Conservation (phyloP, 30 jellyfish, hydroid and myxozoan genomes). For the Aurelia coerulea region DNA sequence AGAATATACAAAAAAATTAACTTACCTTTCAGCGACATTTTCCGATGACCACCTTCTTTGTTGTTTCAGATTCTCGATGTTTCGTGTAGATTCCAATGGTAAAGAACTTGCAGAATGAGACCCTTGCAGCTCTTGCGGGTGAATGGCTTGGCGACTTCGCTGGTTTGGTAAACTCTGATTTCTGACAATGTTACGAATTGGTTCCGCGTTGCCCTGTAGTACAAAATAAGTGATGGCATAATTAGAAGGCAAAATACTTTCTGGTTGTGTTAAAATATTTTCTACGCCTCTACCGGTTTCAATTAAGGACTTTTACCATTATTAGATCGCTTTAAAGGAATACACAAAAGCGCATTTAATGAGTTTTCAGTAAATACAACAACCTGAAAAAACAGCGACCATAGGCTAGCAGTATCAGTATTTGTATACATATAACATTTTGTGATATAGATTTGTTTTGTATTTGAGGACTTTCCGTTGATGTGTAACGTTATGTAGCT, state of each 20-base stretch:
- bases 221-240: not conserved
- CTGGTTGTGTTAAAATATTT: too few species aligned
- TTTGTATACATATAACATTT: too few species aligned
- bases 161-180: constrained; percentile 60
- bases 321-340: too few species aligned
- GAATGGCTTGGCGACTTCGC: constrained; percentile 62
- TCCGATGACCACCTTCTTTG: constrained; percentile 53
- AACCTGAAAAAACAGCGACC: too few species aligned
- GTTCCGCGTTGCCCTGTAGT: constrained; percentile 51
- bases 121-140: constrained; percentile 13
- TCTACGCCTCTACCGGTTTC: too few species aligned
- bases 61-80: not conserved
- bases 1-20: not conserved
- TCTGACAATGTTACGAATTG: constrained; percentile 44
- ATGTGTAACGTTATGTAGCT: too few species aligned
- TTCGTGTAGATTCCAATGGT: constrained; percentile 14
- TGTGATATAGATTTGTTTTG: too few species aligned
- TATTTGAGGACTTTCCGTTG: too few species aligned
- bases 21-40: constrained; percentile 41
- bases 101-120: constrained; percentile 10
- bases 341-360: too few species aligned
- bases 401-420: too few species aligned
- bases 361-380: too few species aligned
- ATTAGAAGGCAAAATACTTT: not conserved
- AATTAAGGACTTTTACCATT: too few species aligned